Evolutionary conservation across 30 jellyfish, hydroid and myxozoan genomes (phyloP).

Genomic region (Sanderia malayensis): DNA sequence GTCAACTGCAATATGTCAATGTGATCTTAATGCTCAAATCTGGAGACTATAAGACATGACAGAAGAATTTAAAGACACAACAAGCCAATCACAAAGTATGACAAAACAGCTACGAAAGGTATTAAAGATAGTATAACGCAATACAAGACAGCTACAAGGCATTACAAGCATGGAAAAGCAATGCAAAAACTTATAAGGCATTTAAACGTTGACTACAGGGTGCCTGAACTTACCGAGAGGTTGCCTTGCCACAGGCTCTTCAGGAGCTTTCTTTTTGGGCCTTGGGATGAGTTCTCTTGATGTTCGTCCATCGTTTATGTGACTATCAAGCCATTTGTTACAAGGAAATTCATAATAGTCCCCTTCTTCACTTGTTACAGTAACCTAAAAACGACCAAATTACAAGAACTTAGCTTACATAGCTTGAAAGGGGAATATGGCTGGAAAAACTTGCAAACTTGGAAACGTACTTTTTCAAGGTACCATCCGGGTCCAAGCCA

Average conservation of each 20-base stretch:
- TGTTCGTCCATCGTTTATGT: slow-evolving; percentile 80
- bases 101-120: too few relatives aligned
- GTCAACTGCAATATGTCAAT: too few relatives aligned
- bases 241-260: slow-evolving; percentile 78
- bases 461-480: slow-evolving; percentile 72
- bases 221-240: slow-evolving; percentile 74
- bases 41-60: too few relatives aligned
- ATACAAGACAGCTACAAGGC: too few relatives aligned
- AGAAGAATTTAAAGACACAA: too few relatives aligned
- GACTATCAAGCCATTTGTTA: slow-evolving; percentile 89
- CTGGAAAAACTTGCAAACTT: not conserved
- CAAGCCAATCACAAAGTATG: too few relatives aligned
- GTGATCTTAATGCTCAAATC: too few relatives aligned
- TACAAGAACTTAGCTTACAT: not conserved
- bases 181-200: too few relatives aligned
- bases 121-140: too few relatives aligned
- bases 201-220: too few relatives aligned
- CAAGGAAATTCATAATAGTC: slow-evolving; percentile 93
- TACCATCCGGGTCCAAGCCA: slow-evolving; percentile 99
- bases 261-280: slow-evolving; percentile 34
- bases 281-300: slow-evolving; percentile 79
- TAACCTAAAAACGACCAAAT: slow-evolving; percentile 46
- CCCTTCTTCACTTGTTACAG: slow-evolving; percentile 97
- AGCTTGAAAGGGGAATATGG: not conserved
- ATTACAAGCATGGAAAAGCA: too few relatives aligned